A percentile compares a stretch with the other conserved stretches of the same genome.
Conservation (phyloP, 2,888 invertebrate species). For the Aromia moschata region DNA sequence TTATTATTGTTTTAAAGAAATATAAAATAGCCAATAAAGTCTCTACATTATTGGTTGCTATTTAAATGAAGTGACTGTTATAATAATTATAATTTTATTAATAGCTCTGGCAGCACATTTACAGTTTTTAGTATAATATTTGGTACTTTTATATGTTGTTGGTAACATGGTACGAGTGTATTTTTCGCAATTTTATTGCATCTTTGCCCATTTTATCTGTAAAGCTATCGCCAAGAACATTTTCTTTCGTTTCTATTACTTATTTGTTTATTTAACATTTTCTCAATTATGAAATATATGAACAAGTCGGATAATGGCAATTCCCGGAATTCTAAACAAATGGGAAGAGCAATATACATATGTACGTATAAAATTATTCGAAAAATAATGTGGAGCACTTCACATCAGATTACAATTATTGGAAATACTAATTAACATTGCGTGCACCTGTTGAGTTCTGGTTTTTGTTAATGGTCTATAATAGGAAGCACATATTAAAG, state of each 20-base stretch:
- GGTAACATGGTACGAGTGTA: not conserved
- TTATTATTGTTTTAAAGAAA: not conserved
- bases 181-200: not conserved
- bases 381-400: no score
- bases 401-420: no score
- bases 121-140: not conserved
- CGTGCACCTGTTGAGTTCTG: no score
- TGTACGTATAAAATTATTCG: no score
- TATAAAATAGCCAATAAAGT: not conserved
- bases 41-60: not conserved
- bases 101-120: not conserved
- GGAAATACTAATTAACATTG: no score
- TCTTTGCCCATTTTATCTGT: not conserved
- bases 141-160: not conserved
- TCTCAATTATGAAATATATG: not conserved
- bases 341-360: no score
- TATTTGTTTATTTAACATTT: not conserved
- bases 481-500: no score
- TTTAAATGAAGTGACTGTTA: not conserved
- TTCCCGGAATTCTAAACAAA: no score
- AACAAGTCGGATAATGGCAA: no score
- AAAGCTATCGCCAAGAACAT: not conserved
- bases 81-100: not conserved
- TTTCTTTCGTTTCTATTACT: not conserved
- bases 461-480: no score